Conservation (phyloP, 1,140 invertebrate genomes). For the Atopsyche davidsoni region DNA sequence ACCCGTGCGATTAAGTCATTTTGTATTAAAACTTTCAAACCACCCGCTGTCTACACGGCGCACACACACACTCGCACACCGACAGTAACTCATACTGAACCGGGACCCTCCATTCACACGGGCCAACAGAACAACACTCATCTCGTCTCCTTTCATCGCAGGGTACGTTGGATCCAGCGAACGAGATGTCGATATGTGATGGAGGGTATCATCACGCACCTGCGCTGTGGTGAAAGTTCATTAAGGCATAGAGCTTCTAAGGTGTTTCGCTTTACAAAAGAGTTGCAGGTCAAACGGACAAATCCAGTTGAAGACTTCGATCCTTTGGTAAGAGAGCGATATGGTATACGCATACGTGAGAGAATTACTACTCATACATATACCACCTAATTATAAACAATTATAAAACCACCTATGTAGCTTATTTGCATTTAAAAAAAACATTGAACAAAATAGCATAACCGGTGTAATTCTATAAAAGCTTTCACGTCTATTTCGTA, state of each 20-base stretch:
- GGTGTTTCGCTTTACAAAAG: constrained; percentile 25
- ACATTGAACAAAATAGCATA: no score
- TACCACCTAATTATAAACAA: no score
- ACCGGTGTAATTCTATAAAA: no score
- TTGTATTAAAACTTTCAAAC: neutral
- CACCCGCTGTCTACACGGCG: constrained; percentile 20
- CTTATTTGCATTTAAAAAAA: no score
- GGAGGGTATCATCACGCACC: constrained; percentile 8
- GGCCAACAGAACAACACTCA: constrained; percentile 17
- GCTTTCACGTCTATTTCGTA: no score
- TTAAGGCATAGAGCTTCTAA: constrained; percentile 25
- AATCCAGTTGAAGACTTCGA: constrained; percentile 9
- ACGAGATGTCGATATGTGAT: no score
- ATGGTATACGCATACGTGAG: no score
- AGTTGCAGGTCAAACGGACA: constrained; percentile 25
- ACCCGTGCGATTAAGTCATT: no score
- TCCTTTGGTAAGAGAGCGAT: no score
- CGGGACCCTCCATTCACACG: constrained; percentile 25
- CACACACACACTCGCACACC: constrained; percentile 17
- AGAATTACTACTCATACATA: no score
- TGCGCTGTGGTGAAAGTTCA: constrained; percentile 28
- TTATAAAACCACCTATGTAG: no score
- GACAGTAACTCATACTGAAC: constrained; percentile 27
- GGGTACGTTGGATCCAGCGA: no score
- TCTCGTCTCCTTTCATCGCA: constrained; percentile 19